Conservation (phyloP, 2,797 vertebrate genomes). For the Notolabrus celidotus region DNA sequence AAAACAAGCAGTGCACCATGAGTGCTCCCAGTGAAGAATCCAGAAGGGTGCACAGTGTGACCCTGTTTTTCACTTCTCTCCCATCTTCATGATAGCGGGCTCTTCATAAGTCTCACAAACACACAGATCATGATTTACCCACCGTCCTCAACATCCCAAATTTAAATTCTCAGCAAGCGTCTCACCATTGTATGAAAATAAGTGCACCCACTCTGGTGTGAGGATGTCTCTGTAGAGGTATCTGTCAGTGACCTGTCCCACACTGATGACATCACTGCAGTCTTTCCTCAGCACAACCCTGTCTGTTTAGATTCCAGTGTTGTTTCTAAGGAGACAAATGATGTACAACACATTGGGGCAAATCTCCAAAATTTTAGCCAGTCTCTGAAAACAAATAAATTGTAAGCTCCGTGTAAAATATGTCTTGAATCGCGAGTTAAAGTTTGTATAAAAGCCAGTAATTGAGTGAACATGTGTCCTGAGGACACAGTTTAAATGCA, state of each 20-base stretch:
- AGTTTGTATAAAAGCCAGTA: not conserved
- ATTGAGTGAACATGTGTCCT: conserved; percentile 24
- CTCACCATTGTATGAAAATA: conserved; percentile 16
- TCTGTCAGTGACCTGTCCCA: conserved; percentile 17
- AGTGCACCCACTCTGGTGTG: not conserved
- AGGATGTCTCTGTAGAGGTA: conserved; percentile 11
- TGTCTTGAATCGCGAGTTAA: not conserved
- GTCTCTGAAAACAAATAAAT: conserved; percentile 42
- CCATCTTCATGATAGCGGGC: not conserved
- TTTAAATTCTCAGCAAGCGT: not conserved
- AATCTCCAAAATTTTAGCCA: conserved; percentile 9
- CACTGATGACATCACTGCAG: conserved; percentile 37
- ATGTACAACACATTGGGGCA: no score
- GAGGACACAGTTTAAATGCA: no score
- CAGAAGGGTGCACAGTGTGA: no score
- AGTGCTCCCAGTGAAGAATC: not conserved
- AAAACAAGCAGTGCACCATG: not conserved
- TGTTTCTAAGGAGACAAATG: conserved; percentile 52
- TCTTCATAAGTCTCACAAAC: not conserved
- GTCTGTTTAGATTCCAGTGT: conserved; percentile 59
- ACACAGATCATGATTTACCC: not conserved
- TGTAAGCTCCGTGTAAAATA: not conserved
- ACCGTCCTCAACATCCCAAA: not conserved
- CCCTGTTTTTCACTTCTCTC: not conserved
- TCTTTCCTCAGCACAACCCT: not conserved